Evolutionary conservation across 2,888 invertebrate genomes (phyloP), one percentile per base, ranked within the genome.

Genomic region (Meandrusa payeni): DNA sequence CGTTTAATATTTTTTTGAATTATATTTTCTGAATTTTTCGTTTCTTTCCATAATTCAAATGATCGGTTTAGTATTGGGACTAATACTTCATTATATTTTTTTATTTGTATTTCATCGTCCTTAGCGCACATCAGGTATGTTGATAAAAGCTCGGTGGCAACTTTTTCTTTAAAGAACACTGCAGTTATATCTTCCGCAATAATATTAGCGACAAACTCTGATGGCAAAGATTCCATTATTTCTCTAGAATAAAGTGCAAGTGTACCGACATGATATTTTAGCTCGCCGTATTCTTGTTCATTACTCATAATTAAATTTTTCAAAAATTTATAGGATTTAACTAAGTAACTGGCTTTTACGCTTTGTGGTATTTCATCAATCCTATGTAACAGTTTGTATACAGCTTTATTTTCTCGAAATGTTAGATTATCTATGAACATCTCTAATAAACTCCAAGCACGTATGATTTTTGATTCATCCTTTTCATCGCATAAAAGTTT

Each of bases 381-480:
- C 4, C 57, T 13, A 27, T 50, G 31, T 27, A 81, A 47, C 27
- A 64, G 51, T 12, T 66, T 54, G 43, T 78, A 81, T 36, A 77
- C 64, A 41, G 55, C 56, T 45, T 69, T 64, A 50, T 78, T 70
- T 61, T 81, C 80, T 43, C 67, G 56, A 41, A 63, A 62, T 9
- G 64, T 60, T 42, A 81, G 53, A 46, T 69, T 69, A 15, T 75
- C 63, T 23, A 81, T 70, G 47, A 79, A 78, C 22, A 62, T 48
- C 41, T 66, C 60, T 32, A 78, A 49, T 17, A 78, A 50, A 19
- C 62, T 54, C 72, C 76, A 77, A 3, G 72, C 43, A 29, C 61
- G 55, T 19, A 51, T 37, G 3, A 61, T 53, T 39, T 58, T 69
- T 5, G 12, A 34, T 2, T 57, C 45, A 40, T 71, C 55, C 33